Percentiles rank a stretch among this genome's conserved stretches.
Evolutionary conservation across 2,113 vertebrate species (phyloP).

Genomic region (Aix galericulata): DNA sequence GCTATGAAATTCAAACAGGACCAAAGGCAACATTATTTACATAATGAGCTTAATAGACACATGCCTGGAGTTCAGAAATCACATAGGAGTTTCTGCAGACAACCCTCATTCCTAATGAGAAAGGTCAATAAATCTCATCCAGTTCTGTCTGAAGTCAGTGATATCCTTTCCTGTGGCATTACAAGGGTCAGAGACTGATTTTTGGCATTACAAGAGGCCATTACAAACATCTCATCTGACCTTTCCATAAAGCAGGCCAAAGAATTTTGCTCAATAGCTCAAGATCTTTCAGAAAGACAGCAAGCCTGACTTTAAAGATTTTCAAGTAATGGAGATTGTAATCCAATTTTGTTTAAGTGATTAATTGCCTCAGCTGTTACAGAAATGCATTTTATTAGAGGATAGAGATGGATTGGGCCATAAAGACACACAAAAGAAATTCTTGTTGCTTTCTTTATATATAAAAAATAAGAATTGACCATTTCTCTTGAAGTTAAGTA

Average conservation of each 20-base stretch:
- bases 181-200: conserved; percentile 12
- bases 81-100: background rate
- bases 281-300: conserved; percentile 39
- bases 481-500: background rate
- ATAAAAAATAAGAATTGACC: background rate
- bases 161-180: conserved; percentile 19
- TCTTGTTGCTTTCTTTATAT: conserved; percentile 12
- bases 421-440: conserved; percentile 1
- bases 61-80: background rate
- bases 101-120: conserved; percentile 11
- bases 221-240: conserved; percentile 38
- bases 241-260: conserved; percentile 49
- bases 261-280: conserved; percentile 11
- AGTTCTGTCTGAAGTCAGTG: conserved; percentile 15
- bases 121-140: conserved; percentile 10
- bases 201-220: conserved; percentile 49
- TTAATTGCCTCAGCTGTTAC: conserved; percentile 55
- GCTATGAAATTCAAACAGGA: background rate
- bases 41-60: background rate
- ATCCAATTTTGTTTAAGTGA: conserved; percentile 62
- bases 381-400: conserved; percentile 63
- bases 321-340: conserved; percentile 57
- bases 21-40: background rate
- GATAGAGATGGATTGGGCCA: background rate
- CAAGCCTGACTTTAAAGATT: conserved; percentile 48